Conservation (phyloP, 2,888 invertebrate genomes). For the Xanthostigma xanthostigma region DNA sequence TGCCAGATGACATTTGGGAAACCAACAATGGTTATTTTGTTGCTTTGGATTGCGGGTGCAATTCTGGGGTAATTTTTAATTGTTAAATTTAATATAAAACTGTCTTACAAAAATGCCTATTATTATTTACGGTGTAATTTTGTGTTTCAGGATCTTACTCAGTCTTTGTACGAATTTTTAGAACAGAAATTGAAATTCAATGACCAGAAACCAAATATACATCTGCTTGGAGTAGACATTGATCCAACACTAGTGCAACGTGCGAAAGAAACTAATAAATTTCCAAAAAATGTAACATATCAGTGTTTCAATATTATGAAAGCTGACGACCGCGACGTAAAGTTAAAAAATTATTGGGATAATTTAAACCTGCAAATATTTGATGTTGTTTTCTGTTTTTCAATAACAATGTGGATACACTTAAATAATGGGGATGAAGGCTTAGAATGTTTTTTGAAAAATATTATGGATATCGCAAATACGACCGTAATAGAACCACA, state of each 20-base stretch:
- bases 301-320: conserved; percentile 44
- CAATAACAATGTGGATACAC: conserved; percentile 85
- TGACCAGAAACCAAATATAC: conserved; percentile 18
- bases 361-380: conserved; percentile 32
- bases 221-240: conserved; percentile 57
- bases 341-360: conserved; percentile 34
- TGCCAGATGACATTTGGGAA: conserved; percentile 37
- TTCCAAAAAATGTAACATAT: conserved; percentile 34
- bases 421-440: conserved; percentile 68
- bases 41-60: conserved; percentile 63
- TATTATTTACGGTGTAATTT: conserved; percentile 6
- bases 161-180: conserved; percentile 37
- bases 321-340: conserved; percentile 18
- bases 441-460: conserved; percentile 42
- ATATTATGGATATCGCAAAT: conserved; percentile 35
- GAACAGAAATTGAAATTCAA: conserved; percentile 25
- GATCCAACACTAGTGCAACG: conserved; percentile 53
- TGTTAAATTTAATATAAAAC: no score
- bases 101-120: conserved; percentile 4
- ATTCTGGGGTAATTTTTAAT: conserved; percentile 50
- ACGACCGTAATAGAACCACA: conserved; percentile 66
- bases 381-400: conserved; percentile 62
- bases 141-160: conserved; percentile 46
- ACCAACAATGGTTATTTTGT: conserved; percentile 18
- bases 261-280: conserved; percentile 38